Evolutionary conservation across 1,140 invertebrate genomes (phyloP), one percentile per base, ranked within the genome.

Genomic region (Tetragonula clypearis): DNA sequence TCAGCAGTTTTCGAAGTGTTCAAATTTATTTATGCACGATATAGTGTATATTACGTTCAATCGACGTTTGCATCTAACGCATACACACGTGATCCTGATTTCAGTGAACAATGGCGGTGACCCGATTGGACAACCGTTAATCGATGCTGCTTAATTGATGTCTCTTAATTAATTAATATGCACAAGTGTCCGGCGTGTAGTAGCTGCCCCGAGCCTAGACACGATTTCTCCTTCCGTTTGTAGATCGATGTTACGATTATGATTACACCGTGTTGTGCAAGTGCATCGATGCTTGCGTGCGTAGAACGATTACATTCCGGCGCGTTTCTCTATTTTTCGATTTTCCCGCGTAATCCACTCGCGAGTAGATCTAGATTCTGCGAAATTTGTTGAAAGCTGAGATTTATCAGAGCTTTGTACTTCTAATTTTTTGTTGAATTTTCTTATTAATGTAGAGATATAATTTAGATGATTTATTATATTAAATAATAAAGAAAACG

Each of bases 141-240:
- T 87, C 81, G 87, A 87, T 55, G 81, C 15, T 6, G 26, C 26
- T 78, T 88, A 88, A 88, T 88, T 84, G 87, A 87, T 55, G 85
- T 11, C 11, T 26, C 26, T 78, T 88, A 88, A 88, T 88, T 88
- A 88, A 88, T 88, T 88, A 87, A 88, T 87, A 88, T 73, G 66
- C 80, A 65, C n/a, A 26, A 68, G 26, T 3, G 23, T 75, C 17
- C 62, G 2, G 68, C 17, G 55, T 26, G 49, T 71, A n/a, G 53
- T 26, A 56, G n/a, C 21, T 30, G 79, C 79, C 65, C 23, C 71
- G 53, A 68, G 55, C 17, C 21, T 53, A 56, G 30, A 68, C 79
- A 60, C 76, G 74, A 78, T 53, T 62, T 79, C 71, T 71, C 30
- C 76, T 84, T 76, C 84, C 65, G 73, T 62, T 74, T n/a, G 65